phyloP scores from a whole-genome alignment of 2,797 vertebrate species.

The Epinephelus malabaricus region DNA sequence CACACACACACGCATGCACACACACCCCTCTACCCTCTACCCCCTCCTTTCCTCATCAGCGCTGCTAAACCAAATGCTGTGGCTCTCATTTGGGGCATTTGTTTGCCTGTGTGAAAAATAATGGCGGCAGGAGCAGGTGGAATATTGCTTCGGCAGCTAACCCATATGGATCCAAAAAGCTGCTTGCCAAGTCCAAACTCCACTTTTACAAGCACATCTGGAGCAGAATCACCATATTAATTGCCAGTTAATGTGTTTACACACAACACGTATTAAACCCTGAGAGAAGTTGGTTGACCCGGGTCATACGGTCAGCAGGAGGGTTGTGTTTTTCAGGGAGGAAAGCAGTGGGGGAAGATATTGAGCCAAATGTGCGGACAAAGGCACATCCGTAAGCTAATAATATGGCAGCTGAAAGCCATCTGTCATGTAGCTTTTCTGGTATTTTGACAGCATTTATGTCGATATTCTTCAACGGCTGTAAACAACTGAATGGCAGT shows the following conservation, averaged over 20 bases:
- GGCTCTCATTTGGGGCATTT: conserved; percentile 76
- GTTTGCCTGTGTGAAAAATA: conserved; percentile 76
- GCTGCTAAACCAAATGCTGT: conserved; percentile 63
- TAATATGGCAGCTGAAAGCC: conserved; percentile 53
- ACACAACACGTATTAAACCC: conserved; percentile 77
- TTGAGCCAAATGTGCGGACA: conserved; percentile 52
- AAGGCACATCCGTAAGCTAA: conserved; percentile 45
- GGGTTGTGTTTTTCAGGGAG: conserved; percentile 40
- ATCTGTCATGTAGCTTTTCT: conserved; percentile 54
- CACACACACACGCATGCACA: no score
- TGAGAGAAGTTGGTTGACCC: conserved; percentile 69
- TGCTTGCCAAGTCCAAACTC: conserved; percentile 77
- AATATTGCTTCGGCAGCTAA: conserved; percentile 73
- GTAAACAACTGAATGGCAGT: conserved; percentile 23
- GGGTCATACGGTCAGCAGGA: conserved; percentile 60
- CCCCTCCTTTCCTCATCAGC: conserved; percentile 35
- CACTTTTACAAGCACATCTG: conserved; percentile 83
- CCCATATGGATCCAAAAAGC: conserved; percentile 74
- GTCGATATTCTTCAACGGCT: conserved; percentile 43
- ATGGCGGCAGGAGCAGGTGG: conserved; percentile 79
- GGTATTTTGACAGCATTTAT: conserved; percentile 31
- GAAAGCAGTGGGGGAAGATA: conserved; percentile 35
- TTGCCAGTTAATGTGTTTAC: conserved; percentile 82
- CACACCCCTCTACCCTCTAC: no score
- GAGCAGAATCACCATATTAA: conserved; percentile 83